Conservation (phyloP, 2,797 vertebrate species). For the Menidia menidia region DNA sequence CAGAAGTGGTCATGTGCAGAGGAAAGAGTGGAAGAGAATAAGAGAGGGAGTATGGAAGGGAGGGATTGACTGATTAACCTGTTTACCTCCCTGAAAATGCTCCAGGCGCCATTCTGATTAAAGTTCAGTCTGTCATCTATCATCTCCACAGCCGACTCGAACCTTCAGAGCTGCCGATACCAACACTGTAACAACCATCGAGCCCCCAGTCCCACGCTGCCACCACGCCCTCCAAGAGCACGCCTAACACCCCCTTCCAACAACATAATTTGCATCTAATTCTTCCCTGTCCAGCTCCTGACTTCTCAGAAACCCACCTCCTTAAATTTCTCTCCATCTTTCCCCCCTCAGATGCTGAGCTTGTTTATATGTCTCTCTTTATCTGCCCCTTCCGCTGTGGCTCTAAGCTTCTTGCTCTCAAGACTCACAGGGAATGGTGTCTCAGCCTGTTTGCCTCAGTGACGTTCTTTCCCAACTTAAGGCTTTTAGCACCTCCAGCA, state of each 20-base stretch:
- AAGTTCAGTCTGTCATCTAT: constrained; percentile 85
- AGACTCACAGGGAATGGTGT: constrained; percentile 11
- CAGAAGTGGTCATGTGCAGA: constrained; percentile 79
- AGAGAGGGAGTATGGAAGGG: constrained; percentile 70
- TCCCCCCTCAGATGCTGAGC: constrained; percentile 31
- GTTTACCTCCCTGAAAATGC: constrained; percentile 83
- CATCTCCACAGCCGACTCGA: constrained; percentile 63
- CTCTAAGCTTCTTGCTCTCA: constrained; percentile 39
- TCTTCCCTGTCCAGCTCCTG: constrained; percentile 52
- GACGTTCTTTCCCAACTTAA: constrained; percentile 58
- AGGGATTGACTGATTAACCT: constrained; percentile 85
- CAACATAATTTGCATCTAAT: constrained; percentile 68
- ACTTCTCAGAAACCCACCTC: constrained; percentile 41
- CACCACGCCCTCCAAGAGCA: constrained; percentile 36
- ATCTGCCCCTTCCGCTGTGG: constrained; percentile 39
- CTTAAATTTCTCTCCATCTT: constrained; percentile 32
- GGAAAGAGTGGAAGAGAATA: constrained; percentile 62
- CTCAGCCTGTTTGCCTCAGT: constrained; percentile 52
- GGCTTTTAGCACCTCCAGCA: constrained; percentile 73
- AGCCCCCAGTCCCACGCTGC: constrained; percentile 17
- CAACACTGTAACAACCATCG: constrained; percentile 36
- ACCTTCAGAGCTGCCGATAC: constrained; percentile 61
- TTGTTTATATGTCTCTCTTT: constrained; percentile 26
- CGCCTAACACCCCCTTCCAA: constrained; percentile 51
- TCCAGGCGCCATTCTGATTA: constrained; percentile 84